Percentiles rank a stretch among this genome's conserved stretches.
Evolutionary conservation across 2,888 invertebrate species (phyloP).

Genomic region (Mesochorus sp.): DNA sequence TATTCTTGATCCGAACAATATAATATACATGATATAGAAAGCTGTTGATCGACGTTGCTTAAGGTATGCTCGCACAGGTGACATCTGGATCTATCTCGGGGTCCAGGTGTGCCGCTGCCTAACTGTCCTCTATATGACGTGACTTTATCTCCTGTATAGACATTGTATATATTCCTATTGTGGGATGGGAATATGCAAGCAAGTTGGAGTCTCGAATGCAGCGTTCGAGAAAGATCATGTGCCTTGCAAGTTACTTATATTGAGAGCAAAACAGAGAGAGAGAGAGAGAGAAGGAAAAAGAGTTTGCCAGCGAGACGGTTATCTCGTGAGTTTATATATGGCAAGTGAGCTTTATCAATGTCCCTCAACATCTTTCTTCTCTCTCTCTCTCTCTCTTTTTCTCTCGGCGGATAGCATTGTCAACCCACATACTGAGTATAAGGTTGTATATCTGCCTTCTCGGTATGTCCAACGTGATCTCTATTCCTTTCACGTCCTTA

Average conservation of each 20-base stretch:
- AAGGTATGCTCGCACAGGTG: constrained; percentile 37
- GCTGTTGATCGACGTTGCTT: constrained; percentile 8
- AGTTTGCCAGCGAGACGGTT: constrained; percentile 33
- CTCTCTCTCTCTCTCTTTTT: constrained; percentile 64
- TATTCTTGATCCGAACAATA: too few species aligned
- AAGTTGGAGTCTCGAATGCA: constrained; percentile 14
- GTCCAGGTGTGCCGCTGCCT: constrained; percentile 50
- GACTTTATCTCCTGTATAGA: constrained; percentile 20
- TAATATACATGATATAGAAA: constrained; percentile 1
- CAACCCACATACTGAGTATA: constrained; percentile 46
- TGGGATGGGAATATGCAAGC: constrained; percentile 16
- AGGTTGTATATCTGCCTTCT: constrained; percentile 14
- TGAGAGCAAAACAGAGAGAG: constrained; percentile 4
- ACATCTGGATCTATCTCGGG: constrained; percentile 41
- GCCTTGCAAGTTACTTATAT: constrained; percentile 35
- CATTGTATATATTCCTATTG: constrained; percentile 27
- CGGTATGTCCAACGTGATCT: constrained; percentile 8
- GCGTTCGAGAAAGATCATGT: constrained; percentile 16
- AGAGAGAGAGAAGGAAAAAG: constrained; percentile 14
- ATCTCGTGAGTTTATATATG: constrained; percentile 35
- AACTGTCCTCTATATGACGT: constrained; percentile 41
- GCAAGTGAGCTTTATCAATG: constrained; percentile 62
- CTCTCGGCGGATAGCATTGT: constrained; percentile 54
- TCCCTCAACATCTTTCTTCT: constrained; percentile 59
- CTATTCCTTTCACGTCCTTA: constrained; percentile 32